These are phyloP conservation scores for Xestia sexstrigata DNA, from an alignment of 2,888 invertebrate genomes.

Conservation along the genomic window DNA sequence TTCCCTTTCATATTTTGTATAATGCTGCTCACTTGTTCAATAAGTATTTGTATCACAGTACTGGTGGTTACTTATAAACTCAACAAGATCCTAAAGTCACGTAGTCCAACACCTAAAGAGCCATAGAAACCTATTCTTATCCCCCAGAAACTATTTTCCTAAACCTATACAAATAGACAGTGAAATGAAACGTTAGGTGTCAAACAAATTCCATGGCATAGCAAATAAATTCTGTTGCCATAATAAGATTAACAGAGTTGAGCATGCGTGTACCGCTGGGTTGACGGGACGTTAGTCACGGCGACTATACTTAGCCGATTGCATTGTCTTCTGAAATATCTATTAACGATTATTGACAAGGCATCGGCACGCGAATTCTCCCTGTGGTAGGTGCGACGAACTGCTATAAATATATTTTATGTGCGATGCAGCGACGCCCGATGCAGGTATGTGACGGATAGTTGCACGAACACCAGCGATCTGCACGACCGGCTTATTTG, in stretches of 20 bases:
- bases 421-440: slow-evolving; percentile 79
- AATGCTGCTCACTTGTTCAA: background rate
- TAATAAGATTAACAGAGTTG: slow-evolving; percentile 89
- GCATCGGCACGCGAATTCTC: slow-evolving; percentile 90
- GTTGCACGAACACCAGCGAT: slow-evolving; percentile 57
- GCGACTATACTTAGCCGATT: slow-evolving; percentile 88
- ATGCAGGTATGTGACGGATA: slow-evolving; percentile 77
- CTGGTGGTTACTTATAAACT: background rate
- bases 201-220: slow-evolving; percentile 85
- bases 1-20: background rate
- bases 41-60: background rate
- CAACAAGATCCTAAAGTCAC: slow-evolving; percentile 4
- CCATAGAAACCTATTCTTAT: slow-evolving; percentile 46
- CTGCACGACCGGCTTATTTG: slow-evolving; percentile 52
- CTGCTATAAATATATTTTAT: slow-evolving; percentile 89
- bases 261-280: slow-evolving; percentile 79
- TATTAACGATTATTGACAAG: slow-evolving; percentile 91
- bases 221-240: slow-evolving; percentile 88
- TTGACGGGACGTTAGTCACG: slow-evolving; percentile 88
- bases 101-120: slow-evolving; percentile 22
- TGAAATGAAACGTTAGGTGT: slow-evolving; percentile 82
- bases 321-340: slow-evolving; percentile 91
- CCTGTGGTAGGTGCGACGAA: slow-evolving; percentile 89
- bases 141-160: slow-evolving; percentile 58
- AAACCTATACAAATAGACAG: slow-evolving; percentile 68